These are phyloP conservation scores for Syrmaticus mikado DNA, from an alignment of 2,113 vertebrate species.

Conservation along the genomic window DNA sequence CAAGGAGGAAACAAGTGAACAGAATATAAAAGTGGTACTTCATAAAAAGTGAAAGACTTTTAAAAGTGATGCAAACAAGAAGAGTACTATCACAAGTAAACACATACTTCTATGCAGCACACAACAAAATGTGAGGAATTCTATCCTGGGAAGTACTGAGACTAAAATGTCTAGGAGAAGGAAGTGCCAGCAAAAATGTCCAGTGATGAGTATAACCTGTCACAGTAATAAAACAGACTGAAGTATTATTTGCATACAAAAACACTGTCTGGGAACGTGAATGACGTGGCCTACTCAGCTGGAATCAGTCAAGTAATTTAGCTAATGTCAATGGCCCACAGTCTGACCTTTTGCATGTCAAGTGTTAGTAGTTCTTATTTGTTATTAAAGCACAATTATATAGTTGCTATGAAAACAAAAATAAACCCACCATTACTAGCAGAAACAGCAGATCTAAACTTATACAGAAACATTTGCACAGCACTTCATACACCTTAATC, in stretches of 20 bases:
- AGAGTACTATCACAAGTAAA: background rate
- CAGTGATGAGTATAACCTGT: no score
- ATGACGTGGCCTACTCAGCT: background rate
- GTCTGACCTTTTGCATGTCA: background rate
- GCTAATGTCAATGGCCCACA: background rate
- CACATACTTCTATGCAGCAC: background rate
- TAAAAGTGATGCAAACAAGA: background rate
- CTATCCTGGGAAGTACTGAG: background rate
- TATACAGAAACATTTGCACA: background rate
- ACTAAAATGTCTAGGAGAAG: background rate
- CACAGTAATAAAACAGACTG: background rate
- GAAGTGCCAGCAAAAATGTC: background rate
- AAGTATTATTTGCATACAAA: background rate
- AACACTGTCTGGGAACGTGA: background rate
- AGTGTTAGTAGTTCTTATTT: background rate
- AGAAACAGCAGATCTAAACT: background rate
- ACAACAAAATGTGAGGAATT: background rate
- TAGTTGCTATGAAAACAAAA: background rate
- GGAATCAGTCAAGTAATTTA: background rate
- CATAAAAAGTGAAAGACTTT: background rate
- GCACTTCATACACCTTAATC: fast-evolving
- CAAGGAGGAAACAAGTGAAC: background rate
- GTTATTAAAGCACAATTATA: background rate
- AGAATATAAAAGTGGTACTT: background rate
- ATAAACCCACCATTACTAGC: background rate